Percentiles rank a stretch among this genome's conserved stretches.
These are phyloP conservation scores for Colletes latitarsis DNA, from an alignment of 1,140 invertebrate species.

Conservation along the genomic window DNA sequence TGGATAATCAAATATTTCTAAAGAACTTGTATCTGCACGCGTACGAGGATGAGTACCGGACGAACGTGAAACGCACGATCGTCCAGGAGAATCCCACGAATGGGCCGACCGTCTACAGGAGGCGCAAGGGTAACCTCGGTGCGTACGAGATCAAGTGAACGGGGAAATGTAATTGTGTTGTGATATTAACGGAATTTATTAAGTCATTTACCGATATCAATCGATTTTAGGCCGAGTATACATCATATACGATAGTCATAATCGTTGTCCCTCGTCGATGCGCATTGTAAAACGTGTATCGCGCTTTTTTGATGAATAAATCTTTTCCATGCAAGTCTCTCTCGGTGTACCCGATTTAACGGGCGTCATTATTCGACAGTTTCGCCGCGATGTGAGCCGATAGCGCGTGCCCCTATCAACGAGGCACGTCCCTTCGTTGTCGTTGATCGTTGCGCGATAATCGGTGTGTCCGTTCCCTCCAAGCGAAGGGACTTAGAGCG, in stretches of 20 bases:
- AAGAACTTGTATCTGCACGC: slow-evolving; percentile 78
- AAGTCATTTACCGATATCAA: slow-evolving; percentile 79
- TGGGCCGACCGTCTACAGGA: slow-evolving; percentile 57
- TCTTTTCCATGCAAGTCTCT: slow-evolving; percentile 74
- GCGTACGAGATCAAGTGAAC: slow-evolving; percentile 72
- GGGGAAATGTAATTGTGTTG: slow-evolving; percentile 74
- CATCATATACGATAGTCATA: slow-evolving; percentile 76
- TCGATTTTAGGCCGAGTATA: slow-evolving; percentile 79
- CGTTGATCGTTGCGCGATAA: background rate
- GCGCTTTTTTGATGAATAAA: slow-evolving; percentile 79
- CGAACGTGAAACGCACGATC: slow-evolving; percentile 78
- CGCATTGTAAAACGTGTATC: slow-evolving; percentile 76
- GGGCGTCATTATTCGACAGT: slow-evolving; percentile 23
- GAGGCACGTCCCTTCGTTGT: background rate
- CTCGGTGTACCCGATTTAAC: slow-evolving; percentile 22
- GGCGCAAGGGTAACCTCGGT: slow-evolving; percentile 71
- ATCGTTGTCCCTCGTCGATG: slow-evolving; percentile 78
- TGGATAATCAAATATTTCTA: slow-evolving; percentile 79
- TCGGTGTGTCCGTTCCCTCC: background rate
- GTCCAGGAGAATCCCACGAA: slow-evolving; percentile 61
- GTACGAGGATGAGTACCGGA: slow-evolving; percentile 77
- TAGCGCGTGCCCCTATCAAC: background rate
- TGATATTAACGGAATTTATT: slow-evolving; percentile 80
- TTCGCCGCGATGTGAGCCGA: slow-evolving; percentile 27
- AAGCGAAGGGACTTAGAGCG: background rate